phyloP scores from a whole-genome alignment of 2,888 invertebrate genomes.

The Argyra leucocephala region DNA sequence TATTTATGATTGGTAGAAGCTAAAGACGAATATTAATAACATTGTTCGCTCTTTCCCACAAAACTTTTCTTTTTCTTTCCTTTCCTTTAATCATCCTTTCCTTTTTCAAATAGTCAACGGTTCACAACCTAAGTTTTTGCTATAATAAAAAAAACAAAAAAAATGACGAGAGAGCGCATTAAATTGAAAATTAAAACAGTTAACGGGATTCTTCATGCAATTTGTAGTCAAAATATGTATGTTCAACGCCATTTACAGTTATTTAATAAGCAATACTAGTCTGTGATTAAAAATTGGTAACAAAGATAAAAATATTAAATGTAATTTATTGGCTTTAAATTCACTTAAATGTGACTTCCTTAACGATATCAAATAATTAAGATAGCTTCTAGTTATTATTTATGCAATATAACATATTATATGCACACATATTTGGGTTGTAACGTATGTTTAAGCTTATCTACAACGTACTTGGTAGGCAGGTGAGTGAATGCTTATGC shows the following conservation, averaged over 20 bases:
- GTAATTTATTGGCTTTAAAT: not conserved
- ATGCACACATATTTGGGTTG: not conserved
- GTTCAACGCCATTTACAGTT: conserved; percentile 2
- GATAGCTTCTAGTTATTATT: not conserved
- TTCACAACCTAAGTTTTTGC: too few species aligned
- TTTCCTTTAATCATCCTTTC: too few species aligned
- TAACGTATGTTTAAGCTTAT: conserved; percentile 7
- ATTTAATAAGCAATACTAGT: conserved; percentile 9
- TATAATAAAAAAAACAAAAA: too few species aligned
- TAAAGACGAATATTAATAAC: too few species aligned
- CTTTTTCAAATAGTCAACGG: too few species aligned
- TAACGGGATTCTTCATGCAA: not conserved
- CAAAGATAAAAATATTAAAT: conserved; percentile 10
- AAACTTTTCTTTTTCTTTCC: too few species aligned
- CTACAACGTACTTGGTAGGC: not conserved
- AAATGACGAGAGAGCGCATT: not conserved
- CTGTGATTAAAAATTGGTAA: conserved; percentile 7
- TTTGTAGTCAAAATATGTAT: conserved; percentile 8
- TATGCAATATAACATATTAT: not conserved
- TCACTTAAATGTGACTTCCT: conserved; percentile 4
- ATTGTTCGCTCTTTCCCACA: too few species aligned
- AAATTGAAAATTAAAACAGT: conserved; percentile 4
- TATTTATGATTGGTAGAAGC: too few species aligned
- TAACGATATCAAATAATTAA: conserved; percentile 4
- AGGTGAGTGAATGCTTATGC: not conserved